Base-by-base conservation (phyloP, 2,888 invertebrate species). In the Vesta saturnalis region DNA sequence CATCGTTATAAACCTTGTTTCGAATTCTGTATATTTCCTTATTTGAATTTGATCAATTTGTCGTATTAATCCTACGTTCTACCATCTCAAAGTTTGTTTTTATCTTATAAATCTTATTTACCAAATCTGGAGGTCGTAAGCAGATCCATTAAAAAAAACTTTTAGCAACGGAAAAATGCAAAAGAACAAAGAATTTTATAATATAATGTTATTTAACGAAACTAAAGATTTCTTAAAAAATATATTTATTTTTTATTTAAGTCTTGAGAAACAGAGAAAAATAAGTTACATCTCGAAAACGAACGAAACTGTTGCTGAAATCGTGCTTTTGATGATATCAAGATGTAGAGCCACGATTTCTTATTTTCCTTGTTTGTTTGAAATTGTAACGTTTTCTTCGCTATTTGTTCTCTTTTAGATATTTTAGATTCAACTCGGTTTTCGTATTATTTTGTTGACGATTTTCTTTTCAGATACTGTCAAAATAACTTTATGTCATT, bases 301-400 rank as follows among this genome's bases (percentile, higher is more conserved):
- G 60, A 52, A 52, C 23, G 62, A 21, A 54, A 54, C 63, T 63
- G 63, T 63, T 63, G 63, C 63, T 57, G 6, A 35, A 57, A 63
- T 62, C 57, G 63, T 57, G 63, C 47, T 55, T 63, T 63, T 63
- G 63, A 63, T 63, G 57, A n/a, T 57, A 63, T 63, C 63, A 39
- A 39, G 15, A 46, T 15, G 57, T 49, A 55, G 23, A 23, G 8
- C 47, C 16, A 16, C 47, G 39, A 63, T 63, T 63, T 63, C 63
- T 63, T 57, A 15, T 57, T 22, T 19, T 57, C 6, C 47, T 63
- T 57, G 21, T 15, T 35, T 21, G 30, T 49, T 52, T 47, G 6
- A 16, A 30, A 52, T 8, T 30, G 23, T 15, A 35, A 22, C 43
- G 22, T 46, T 62, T 62, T 54, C 18, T 49, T 49, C 55, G 35